These are phyloP conservation scores for Darevskia nairensis DNA, from an alignment of 2,797 vertebrate species.

Conservation along the genomic window DNA sequence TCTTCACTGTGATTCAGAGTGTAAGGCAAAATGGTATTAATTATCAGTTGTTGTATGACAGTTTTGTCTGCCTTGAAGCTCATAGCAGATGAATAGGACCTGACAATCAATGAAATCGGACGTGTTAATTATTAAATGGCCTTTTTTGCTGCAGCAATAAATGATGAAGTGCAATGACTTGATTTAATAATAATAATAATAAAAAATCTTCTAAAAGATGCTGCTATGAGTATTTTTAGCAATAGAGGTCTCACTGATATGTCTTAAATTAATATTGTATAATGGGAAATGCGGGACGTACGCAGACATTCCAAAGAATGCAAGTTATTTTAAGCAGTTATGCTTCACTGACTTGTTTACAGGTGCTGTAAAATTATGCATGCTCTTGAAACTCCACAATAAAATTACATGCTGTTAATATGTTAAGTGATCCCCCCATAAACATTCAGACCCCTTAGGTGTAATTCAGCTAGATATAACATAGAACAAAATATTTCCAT, in stretches of 20 bases:
- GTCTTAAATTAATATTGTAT: slow-evolving; percentile 52
- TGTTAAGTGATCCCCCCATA: background rate
- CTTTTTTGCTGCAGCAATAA: slow-evolving; percentile 83
- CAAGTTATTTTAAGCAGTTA: slow-evolving; percentile 16
- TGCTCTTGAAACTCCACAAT: slow-evolving; percentile 29
- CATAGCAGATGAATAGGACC: slow-evolving; percentile 56
- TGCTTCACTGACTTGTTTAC: slow-evolving; percentile 22
- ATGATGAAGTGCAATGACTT: slow-evolving; percentile 82
- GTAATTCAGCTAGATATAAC: background rate
- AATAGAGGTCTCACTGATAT: slow-evolving; percentile 59
- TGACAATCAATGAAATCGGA: slow-evolving; percentile 79
- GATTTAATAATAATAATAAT: slow-evolving; percentile 63
- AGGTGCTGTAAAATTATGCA: slow-evolving; percentile 24
- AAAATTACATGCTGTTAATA: slow-evolving; percentile 25
- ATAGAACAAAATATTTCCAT: background rate
- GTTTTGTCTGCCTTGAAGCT: slow-evolving; percentile 61
- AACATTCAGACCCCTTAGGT: background rate
- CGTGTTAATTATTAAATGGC: slow-evolving; percentile 71
- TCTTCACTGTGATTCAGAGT: slow-evolving; percentile 58
- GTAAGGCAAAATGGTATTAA: slow-evolving; percentile 26
- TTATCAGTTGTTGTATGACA: slow-evolving; percentile 47
- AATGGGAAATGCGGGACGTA: slow-evolving; percentile 56
- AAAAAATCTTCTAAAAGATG: slow-evolving; percentile 70
- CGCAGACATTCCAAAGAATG: slow-evolving; percentile 83
- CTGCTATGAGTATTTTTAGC: slow-evolving; percentile 80